Percentiles rank a stretch among this genome's conserved stretches.
phyloP scores from a whole-genome alignment of 2,888 invertebrate genomes.

The Embidobia sp. region DNA sequence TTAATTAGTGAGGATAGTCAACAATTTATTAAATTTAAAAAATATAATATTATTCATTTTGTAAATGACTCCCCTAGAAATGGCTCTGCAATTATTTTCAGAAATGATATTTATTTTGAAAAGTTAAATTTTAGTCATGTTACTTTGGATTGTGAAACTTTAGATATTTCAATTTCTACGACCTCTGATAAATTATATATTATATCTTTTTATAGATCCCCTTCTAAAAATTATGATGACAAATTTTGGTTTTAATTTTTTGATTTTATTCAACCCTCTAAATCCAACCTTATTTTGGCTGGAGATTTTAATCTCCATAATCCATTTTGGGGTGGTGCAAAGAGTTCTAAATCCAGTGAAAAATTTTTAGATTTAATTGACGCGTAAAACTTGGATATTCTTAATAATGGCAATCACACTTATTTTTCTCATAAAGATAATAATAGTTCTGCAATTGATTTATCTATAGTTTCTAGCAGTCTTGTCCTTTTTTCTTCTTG shows the following conservation, averaged over 20 bases:
- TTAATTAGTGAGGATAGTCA: not conserved
- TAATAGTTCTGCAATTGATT: not conserved
- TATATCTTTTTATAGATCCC: conserved; percentile 5
- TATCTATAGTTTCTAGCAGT: not conserved
- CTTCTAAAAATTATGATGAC: not conserved
- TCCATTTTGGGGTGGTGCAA: not conserved
- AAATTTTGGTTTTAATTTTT: not conserved
- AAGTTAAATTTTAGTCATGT: not conserved
- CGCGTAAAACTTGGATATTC: not conserved
- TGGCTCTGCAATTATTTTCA: not conserved
- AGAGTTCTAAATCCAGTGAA: not conserved
- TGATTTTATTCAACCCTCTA: not conserved
- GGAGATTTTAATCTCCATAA: conserved; percentile 26
- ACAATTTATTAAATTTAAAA: not conserved
- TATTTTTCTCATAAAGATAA: not conserved
- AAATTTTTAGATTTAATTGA: not conserved
- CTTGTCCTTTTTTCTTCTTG: not conserved
- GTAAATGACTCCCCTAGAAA: not conserved
- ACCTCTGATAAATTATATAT: not conserved
- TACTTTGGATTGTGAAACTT: not conserved
- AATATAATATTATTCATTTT: not conserved
- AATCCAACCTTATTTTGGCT: not conserved
- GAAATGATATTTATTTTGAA: not conserved
- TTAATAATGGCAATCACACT: not conserved
- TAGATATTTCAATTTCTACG: not conserved